phyloP scores from a whole-genome alignment of 2,113 vertebrate species.

The Bambusicola thoracicus region DNA sequence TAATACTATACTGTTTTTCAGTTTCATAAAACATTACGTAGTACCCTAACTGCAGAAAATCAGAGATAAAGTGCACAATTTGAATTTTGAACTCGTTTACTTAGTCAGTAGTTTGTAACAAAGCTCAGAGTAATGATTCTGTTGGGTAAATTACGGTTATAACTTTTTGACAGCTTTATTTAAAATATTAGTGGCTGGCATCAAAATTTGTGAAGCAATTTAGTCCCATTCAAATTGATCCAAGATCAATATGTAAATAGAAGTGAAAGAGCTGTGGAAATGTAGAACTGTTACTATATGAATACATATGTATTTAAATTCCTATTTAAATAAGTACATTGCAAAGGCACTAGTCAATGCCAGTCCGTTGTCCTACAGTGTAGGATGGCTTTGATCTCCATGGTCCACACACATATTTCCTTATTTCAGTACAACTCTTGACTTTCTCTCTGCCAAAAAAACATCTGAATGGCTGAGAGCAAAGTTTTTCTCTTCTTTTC shows the following conservation, averaged over 20 bases:
- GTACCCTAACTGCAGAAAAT: not conserved
- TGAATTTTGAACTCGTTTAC: constrained; percentile 31
- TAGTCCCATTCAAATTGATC: constrained; percentile 10
- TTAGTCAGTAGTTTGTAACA: not conserved
- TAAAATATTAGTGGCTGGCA: constrained; percentile 34
- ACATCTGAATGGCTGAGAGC: not conserved
- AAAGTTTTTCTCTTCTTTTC: not conserved
- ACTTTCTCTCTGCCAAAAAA: constrained; percentile 1
- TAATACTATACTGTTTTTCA: not conserved
- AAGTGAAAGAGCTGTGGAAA: not conserved
- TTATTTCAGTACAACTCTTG: not conserved
- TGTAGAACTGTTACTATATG: not conserved
- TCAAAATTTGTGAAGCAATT: constrained; percentile 39
- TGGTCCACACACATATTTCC: not conserved
- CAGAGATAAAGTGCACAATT: not conserved
- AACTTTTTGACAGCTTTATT: constrained; percentile 22
- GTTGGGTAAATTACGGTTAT: not conserved
- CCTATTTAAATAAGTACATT: constrained; percentile 28
- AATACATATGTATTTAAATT: constrained; percentile 7
- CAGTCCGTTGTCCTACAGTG: not conserved
- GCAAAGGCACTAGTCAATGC: constrained; percentile 2
- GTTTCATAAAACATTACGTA: not conserved
- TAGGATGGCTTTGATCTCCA: constrained; percentile 19
- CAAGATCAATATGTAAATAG: constrained; percentile 27
- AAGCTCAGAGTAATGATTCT: constrained; percentile 13